Evolutionary conservation across 2,797 vertebrate genomes (phyloP), one percentile per base, ranked within the genome.

Genomic region (Martes flavigula): DNA sequence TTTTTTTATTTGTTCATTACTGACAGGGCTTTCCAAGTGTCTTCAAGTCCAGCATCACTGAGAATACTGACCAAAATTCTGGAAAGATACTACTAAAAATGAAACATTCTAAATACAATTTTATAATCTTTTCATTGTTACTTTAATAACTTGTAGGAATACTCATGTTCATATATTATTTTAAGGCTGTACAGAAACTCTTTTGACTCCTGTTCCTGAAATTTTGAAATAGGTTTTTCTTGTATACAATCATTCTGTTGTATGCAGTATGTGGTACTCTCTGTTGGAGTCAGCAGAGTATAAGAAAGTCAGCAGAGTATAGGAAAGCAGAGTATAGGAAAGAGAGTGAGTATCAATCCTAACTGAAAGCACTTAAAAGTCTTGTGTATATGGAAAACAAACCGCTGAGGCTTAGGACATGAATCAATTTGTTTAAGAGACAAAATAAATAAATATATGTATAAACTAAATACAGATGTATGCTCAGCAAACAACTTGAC

Each of bases 351-450:
- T 75, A 9, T 46, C 56, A 84, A 75, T 66, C 5, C 9, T 88
- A 88, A 78, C 5, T 21, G 23, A 7, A 97, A 91, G 40, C 5
- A 43, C 15, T 85, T 66, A 73, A 96, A 96, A 73, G 27, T 48
- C 30, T 68, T 30, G 21, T 13, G 32, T 40, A 14, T 58, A 81
- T 70, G 35, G 15, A 82, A 91, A 93, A 75, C 35, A 95, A 91
- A 84, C 27, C 0, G 0, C 40, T 46, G 48, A 93, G 38, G 35
- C 27, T 48, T 51, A 56, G 64, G 64, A 94, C 64, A 46, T 73
- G n/a, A 94, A 93, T 91, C 35, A 79, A 30, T n/a, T 91, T 93
- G n/a, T 38, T 91, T 93, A 68, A 86, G 21, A 87, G 40, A 78
- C 30, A 17, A 54, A 66, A 58, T 58, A 51, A 51, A 58, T 58